Base-by-base conservation (phyloP, 2,888 invertebrate species). In the Tiphia femorata region DNA sequence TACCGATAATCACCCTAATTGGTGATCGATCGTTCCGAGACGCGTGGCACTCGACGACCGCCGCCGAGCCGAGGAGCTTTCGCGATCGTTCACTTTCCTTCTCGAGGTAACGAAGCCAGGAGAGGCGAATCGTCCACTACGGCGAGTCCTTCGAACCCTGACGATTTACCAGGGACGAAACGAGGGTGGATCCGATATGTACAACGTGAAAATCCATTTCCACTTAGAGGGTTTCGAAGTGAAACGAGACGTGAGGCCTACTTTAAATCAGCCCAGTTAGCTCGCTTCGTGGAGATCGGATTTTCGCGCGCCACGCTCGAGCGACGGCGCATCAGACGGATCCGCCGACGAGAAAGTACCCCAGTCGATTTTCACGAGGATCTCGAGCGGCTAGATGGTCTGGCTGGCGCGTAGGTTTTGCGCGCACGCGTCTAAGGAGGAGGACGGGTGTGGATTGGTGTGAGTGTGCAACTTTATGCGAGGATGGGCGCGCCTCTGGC, bases 11-110 rank as follows among this genome's bases (percentile, higher is more conserved):
- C n/a, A n/a, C n/a, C n/a, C n/a, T n/a, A n/a, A n/a, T n/a, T n/a
- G n/a, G n/a, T n/a, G n/a, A 20, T 40, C 40, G 40, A 40, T 20
- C 40, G 2, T 16, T 44, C 12, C 43, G 29, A 7, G 27, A 19
- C 27, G n/a, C 30, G 16, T 25, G 7, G 14, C 27, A n/a, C n/a
- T n/a, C n/a, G n/a, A n/a, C n/a, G n/a, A n/a, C n/a, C n/a, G n/a
- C n/a, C n/a, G n/a, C n/a, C n/a, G n/a, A n/a, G n/a, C n/a, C n/a
- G n/a, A n/a, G n/a, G n/a, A n/a, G n/a, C n/a, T n/a, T n/a, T n/a
- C n/a, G n/a, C n/a, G n/a, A n/a, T n/a, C n/a, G n/a, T n/a, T n/a
- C 64, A 76, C 75, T 76, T 73, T 76, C 75, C 49, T 56, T 75
- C 58, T 75, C 72, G 58, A 44, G 49, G 55, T n/a, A 21, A 47